These are phyloP conservation scores for Drosophila subsilvestris DNA, from an alignment of 2,888 invertebrate genomes.

Conservation along the genomic window DNA sequence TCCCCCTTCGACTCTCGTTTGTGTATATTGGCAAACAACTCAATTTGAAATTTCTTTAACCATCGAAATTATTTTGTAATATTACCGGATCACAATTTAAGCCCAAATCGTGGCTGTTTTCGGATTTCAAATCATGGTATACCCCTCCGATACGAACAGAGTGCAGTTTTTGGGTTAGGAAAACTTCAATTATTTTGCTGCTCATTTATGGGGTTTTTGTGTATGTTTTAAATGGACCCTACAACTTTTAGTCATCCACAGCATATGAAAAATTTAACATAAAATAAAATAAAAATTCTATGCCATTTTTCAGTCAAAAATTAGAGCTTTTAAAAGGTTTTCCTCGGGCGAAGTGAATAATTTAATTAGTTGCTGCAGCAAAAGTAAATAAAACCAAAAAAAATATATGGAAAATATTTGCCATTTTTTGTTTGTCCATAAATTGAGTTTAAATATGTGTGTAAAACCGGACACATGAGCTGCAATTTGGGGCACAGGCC, in stretches of 20 bases:
- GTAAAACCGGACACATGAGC: slow-evolving; percentile 67
- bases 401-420: slow-evolving; percentile 11
- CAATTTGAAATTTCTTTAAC: slow-evolving; percentile 60
- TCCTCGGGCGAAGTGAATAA: slow-evolving; percentile 65
- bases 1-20: slow-evolving; percentile 41
- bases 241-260: background rate
- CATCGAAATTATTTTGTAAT: slow-evolving; percentile 73
- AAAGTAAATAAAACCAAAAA: slow-evolving; percentile 20
- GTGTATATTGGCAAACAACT: slow-evolving; percentile 49
- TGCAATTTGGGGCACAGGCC: slow-evolving; percentile 77
- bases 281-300: background rate
- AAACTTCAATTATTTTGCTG: slow-evolving; percentile 30
- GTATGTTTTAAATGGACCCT: background rate
- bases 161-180: background rate
- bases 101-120: slow-evolving; percentile 43
- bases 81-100: slow-evolving; percentile 72
- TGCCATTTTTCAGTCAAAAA: background rate
- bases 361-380: slow-evolving; percentile 67
- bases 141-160: background rate
- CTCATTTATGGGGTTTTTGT: slow-evolving; percentile 30
- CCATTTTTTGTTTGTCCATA: slow-evolving; percentile 34
- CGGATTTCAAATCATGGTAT: slow-evolving; percentile 32
- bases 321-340: slow-evolving; percentile 40
- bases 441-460: slow-evolving; percentile 29
- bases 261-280: slow-evolving; percentile 1